Percentiles rank a stretch among this genome's conserved stretches.
Conservation (phyloP, 2,113 vertebrate species). For the Bos javanicus region DNA sequence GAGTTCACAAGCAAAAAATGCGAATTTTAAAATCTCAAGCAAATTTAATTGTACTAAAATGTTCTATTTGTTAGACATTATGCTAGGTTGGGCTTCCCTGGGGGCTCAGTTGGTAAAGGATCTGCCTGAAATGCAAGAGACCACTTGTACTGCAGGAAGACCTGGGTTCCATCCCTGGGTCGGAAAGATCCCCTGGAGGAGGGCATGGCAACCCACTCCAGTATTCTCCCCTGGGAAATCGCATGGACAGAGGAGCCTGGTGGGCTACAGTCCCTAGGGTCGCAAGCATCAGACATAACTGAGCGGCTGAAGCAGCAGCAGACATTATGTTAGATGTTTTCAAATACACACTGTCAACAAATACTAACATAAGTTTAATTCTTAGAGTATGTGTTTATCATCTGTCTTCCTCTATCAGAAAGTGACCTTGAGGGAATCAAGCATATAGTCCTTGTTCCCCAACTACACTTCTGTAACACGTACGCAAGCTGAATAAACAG, state of each 20-base stretch:
- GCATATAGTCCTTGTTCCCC: background rate
- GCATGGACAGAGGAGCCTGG: background rate
- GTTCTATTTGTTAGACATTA: background rate
- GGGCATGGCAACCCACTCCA: background rate
- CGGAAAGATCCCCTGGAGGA: background rate
- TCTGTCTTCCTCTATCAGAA: background rate
- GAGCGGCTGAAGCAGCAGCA: background rate
- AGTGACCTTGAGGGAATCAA: background rate
- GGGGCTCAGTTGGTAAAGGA: background rate
- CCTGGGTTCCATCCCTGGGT: background rate
- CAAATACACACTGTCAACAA: background rate
- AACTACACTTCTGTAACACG: background rate
- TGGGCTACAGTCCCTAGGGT: accelerated
- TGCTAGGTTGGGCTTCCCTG: background rate
- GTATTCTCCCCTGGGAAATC: accelerated
- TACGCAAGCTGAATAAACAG: background rate
- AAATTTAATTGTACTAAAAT: background rate
- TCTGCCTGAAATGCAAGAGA: background rate
- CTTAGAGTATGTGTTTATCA: background rate
- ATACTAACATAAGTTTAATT: background rate
- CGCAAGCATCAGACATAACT: background rate
- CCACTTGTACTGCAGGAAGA: background rate
- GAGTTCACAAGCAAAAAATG: background rate
- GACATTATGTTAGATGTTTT: background rate
- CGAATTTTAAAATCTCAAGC: background rate